These are phyloP conservation scores for Augochlorella aurata DNA, from an alignment of 2,888 invertebrate species.

Conservation along the genomic window DNA sequence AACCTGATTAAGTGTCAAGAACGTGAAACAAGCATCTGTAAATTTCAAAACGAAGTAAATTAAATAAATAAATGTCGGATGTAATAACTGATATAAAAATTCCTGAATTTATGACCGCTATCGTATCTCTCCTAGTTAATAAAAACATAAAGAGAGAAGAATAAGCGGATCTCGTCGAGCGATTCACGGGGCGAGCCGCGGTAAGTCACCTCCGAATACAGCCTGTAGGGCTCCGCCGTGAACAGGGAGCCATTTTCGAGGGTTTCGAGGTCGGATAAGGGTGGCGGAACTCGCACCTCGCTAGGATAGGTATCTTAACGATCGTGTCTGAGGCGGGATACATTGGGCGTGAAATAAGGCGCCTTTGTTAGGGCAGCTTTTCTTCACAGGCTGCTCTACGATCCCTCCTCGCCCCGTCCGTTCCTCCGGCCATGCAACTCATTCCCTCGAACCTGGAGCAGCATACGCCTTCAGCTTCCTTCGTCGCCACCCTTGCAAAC, in stretches of 20 bases:
- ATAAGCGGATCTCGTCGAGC: conserved; percentile 9
- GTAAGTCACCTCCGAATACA: conserved; percentile 39
- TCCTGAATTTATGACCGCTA: no score
- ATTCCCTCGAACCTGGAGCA: conserved; percentile 15
- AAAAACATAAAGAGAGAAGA: neutral
- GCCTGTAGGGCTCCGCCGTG: neutral
- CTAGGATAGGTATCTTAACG: conserved; percentile 78
- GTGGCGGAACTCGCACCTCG: conserved; percentile 63
- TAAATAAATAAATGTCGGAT: no score
- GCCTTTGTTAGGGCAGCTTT: conserved; percentile 73
- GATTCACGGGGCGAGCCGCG: conserved; percentile 25
- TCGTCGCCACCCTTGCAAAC: conserved; percentile 50
- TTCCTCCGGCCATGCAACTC: conserved; percentile 16
- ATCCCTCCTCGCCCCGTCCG: neutral
- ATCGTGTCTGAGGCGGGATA: conserved; percentile 76
- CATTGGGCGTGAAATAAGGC: conserved; percentile 78
- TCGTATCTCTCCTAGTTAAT: neutral
- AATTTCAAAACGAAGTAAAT: no score
- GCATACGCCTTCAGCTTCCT: conserved; percentile 46
- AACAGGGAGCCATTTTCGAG: no score
- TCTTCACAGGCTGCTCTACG: conserved; percentile 53
- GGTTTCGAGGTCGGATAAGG: conserved; percentile 27
- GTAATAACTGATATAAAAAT: no score
- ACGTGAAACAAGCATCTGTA: no score
- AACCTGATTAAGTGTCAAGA: no score